Evolutionary conservation across 1,140 invertebrate genomes (phyloP).

Genomic region (Ceratina japonica): DNA sequence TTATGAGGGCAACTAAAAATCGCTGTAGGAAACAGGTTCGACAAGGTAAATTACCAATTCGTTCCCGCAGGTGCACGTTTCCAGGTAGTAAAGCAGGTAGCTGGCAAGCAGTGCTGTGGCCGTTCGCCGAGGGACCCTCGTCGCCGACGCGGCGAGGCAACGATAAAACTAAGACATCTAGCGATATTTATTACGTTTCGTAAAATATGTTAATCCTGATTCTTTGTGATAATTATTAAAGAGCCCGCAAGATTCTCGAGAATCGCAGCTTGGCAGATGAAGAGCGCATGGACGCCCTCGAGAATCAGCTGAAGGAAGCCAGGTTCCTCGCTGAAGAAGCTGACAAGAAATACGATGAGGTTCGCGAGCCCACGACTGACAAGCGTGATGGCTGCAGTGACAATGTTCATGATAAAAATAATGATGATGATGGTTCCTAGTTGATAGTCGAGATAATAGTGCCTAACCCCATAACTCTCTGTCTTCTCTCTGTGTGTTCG

Average conservation of each 20-base stretch:
- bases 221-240: slow-evolving; percentile 77
- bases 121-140: not conserved
- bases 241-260: slow-evolving; percentile 99
- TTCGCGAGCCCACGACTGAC: slow-evolving; percentile 80
- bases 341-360: slow-evolving; percentile 99
- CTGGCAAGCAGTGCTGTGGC: slow-evolving; percentile 37
- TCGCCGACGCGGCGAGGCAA: not conserved
- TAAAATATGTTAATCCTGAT: slow-evolving; percentile 35
- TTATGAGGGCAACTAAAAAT: too few relatives aligned
- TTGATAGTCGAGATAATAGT: slow-evolving; percentile 75
- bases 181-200: not conserved
- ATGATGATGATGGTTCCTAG: slow-evolving; percentile 75
- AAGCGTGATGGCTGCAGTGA: slow-evolving; percentile 75
- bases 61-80: slow-evolving; percentile 16
- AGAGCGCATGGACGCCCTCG: slow-evolving; percentile 99
- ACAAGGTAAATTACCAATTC: not conserved
- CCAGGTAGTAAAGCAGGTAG: slow-evolving; percentile 47
- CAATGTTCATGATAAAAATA: slow-evolving; percentile 64
- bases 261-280: slow-evolving; percentile 99
- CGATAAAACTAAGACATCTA: slow-evolving; percentile 17
- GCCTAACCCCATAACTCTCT: slow-evolving; percentile 72
- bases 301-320: slow-evolving; percentile 99
- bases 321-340: slow-evolving; percentile 99
- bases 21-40: not conserved
- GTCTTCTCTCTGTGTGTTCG: slow-evolving; percentile 64